Evolutionary conservation across 2,797 vertebrate genomes (phyloP).

Genomic region (Onychomys arenicola): DNA sequence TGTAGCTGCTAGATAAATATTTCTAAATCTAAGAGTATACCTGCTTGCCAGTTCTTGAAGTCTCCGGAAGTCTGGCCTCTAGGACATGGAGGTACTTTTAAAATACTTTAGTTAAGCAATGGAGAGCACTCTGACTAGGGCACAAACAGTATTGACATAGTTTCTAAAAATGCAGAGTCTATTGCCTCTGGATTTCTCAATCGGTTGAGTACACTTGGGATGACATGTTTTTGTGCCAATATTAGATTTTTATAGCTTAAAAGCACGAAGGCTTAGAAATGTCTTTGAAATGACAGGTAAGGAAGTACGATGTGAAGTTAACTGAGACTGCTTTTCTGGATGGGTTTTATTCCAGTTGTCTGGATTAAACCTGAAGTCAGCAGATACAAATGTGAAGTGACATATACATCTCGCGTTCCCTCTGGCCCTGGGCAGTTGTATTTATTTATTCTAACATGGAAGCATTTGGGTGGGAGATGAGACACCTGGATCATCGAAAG

Average conservation of each 20-base stretch:
- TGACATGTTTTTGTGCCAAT: neutral
- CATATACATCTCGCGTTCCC: neutral
- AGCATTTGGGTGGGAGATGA: neutral
- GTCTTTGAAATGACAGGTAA: neutral
- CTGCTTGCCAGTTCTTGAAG: neutral
- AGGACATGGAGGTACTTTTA: neutral
- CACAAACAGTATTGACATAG: neutral
- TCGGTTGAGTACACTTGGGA: neutral
- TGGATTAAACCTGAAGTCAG: slow-evolving; percentile 7
- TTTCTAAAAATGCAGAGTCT: neutral
- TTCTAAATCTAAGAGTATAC: neutral
- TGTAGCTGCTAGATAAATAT: neutral
- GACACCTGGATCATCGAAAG: neutral
- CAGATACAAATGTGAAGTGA: neutral
- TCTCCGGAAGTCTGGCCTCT: neutral
- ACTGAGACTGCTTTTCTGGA: neutral
- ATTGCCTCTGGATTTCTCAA: neutral
- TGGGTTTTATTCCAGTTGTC: slow-evolving; percentile 7
- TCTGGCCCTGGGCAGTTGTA: neutral
- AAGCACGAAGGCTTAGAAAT: slow-evolving; percentile 47
- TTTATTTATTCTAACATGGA: neutral
- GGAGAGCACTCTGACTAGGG: neutral
- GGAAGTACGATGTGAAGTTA: neutral
- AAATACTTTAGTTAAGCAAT: slow-evolving; percentile 8
- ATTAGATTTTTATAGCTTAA: slow-evolving; percentile 25